These are phyloP conservation scores for Drosophila lacertosa DNA, from an alignment of 1,140 invertebrate genomes.

Conservation along the genomic window DNA sequence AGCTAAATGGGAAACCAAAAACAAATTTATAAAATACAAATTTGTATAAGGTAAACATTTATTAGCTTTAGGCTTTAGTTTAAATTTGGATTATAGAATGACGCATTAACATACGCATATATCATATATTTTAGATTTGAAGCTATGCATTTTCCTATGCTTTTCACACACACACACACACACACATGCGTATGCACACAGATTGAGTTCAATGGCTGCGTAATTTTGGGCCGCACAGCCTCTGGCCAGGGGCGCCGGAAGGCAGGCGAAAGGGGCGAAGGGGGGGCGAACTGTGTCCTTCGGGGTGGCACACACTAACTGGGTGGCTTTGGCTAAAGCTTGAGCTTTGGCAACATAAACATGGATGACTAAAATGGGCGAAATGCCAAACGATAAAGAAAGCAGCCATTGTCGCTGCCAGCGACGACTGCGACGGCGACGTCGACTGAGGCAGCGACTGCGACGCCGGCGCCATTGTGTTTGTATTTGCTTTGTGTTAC, in stretches of 20 bases:
- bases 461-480: constrained; percentile 33
- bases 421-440: constrained; percentile 11
- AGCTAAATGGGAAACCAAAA: background rate
- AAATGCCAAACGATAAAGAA: constrained; percentile 83
- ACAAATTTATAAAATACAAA: no score
- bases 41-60: no score
- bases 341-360: constrained; percentile 67
- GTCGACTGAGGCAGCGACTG: background rate
- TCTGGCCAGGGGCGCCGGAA: constrained; percentile 39
- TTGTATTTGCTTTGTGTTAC: constrained; percentile 66
- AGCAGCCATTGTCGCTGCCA: constrained; percentile 59
- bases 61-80: no score
- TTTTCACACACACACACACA: constrained; percentile 25
- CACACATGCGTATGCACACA: constrained; percentile 14
- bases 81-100: background rate
- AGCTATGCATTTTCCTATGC: constrained; percentile 45
- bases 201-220: constrained; percentile 73
- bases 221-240: constrained; percentile 74
- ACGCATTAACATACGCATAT: background rate
- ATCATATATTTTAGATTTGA: constrained; percentile 6
- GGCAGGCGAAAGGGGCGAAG: background rate
- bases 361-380: constrained; percentile 82
- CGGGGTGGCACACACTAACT: constrained; percentile 24
- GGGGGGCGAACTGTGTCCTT: background rate
- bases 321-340: constrained; percentile 41